These are phyloP conservation scores for Papio anubis DNA, from an alignment of 2,113 vertebrate genomes.

Conservation along the genomic window DNA sequence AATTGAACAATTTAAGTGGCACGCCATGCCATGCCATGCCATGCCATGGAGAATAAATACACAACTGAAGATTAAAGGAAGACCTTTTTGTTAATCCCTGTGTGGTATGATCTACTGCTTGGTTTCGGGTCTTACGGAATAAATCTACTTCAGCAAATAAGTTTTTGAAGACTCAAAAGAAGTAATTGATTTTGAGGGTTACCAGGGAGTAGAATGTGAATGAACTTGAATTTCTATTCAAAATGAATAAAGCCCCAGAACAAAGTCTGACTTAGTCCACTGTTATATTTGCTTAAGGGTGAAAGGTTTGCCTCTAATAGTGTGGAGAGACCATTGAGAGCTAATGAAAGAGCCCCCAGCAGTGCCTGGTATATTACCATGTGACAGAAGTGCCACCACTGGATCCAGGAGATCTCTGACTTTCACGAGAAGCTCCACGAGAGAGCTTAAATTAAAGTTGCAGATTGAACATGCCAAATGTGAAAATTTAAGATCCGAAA, in stretches of 20 bases:
- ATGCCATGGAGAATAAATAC: conserved; percentile 51
- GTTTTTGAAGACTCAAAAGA: conserved; percentile 56
- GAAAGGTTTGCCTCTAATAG: conserved; percentile 72
- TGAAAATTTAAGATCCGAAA: not conserved
- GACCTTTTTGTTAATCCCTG: conserved; percentile 44
- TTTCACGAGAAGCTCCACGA: not conserved
- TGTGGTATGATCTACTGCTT: conserved; percentile 55
- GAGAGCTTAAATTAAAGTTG: conserved; percentile 31
- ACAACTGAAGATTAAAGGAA: conserved; percentile 72
- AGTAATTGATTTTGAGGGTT: conserved; percentile 78
- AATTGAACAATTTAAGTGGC: conserved; percentile 67
- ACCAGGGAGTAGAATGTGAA: conserved; percentile 70
- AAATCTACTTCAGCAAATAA: conserved; percentile 76
- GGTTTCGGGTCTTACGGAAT: conserved; percentile 50
- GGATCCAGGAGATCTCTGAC: not conserved
- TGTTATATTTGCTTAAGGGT: conserved; percentile 67
- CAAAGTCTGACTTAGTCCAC: conserved; percentile 75
- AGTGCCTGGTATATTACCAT: conserved; percentile 60
- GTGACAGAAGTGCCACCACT: conserved; percentile 43
- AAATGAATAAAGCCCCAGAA: conserved; percentile 75
- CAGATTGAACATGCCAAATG: not conserved
- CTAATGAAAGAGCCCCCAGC: conserved; percentile 12
- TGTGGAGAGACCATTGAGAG: conserved; percentile 27
- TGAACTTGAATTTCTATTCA: conserved; percentile 76
- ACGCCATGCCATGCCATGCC: not conserved